Conservation (phyloP, 2,113 vertebrate species). For the Anarrhichthys ocellatus region DNA sequence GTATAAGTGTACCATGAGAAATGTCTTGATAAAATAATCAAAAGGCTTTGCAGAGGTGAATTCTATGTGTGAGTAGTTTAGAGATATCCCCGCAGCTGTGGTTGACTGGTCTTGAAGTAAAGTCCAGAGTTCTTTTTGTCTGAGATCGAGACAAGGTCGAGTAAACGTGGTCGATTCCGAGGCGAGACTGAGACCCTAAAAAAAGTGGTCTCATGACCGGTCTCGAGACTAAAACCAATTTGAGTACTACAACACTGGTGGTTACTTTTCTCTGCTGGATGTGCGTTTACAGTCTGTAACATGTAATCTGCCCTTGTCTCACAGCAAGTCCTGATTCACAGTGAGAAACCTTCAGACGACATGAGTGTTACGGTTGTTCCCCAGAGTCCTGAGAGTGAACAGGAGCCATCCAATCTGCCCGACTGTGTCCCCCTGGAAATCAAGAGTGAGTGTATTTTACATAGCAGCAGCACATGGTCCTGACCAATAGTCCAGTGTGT, state of each 20-base stretch:
- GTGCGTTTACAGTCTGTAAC: neutral
- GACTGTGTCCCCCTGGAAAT: slow-evolving; percentile 82
- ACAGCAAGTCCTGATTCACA: slow-evolving; percentile 27
- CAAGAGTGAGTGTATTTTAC: slow-evolving; percentile 72
- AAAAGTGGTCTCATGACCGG: neutral
- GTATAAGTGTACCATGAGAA: neutral
- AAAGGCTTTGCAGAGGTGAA: neutral
- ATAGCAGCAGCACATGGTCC: neutral
- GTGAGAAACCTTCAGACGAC: neutral
- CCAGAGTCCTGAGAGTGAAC: neutral
- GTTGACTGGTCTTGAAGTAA: neutral
- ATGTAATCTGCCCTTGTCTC: slow-evolving; percentile 6
- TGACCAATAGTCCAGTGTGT: slow-evolving; percentile 5
- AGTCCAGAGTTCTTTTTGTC: neutral
- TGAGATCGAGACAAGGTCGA: neutral
- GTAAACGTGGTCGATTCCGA: neutral
- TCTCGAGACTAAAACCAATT: neutral
- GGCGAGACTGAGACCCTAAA: neutral
- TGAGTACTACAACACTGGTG: neutral
- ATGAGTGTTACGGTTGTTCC: neutral
- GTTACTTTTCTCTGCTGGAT: neutral
- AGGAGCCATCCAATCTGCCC: slow-evolving; percentile 66
- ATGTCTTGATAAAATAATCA: neutral
- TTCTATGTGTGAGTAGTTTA: neutral
- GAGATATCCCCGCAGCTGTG: neutral